Percentiles rank a stretch among this genome's conserved stretches.
phyloP scores from a whole-genome alignment of 2,113 vertebrate species.

The Oryzias curvinotus region DNA sequence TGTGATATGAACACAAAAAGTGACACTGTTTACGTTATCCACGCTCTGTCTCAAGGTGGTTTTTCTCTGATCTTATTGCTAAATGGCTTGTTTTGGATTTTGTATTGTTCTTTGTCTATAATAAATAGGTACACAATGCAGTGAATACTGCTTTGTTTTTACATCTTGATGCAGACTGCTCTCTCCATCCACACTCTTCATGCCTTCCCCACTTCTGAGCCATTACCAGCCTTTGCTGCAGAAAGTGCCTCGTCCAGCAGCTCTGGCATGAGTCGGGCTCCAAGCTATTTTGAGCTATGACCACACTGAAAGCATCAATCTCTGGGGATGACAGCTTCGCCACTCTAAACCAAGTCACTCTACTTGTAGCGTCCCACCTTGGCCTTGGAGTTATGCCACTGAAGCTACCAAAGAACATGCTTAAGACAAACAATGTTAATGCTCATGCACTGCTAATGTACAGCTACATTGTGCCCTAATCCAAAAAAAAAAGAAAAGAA shows the following conservation, averaged over 20 bases:
- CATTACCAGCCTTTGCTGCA: constrained; percentile 12
- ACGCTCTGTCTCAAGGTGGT: constrained; percentile 22
- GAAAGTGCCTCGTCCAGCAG: constrained; percentile 12
- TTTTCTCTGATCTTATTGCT: constrained; percentile 49
- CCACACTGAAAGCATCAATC: constrained; percentile 34
- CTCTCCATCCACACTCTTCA: background rate
- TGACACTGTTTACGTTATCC: constrained; percentile 26
- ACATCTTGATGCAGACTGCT: background rate
- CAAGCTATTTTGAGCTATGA: constrained; percentile 25
- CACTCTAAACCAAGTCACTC: constrained; percentile 22
- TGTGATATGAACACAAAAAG: constrained; percentile 39
- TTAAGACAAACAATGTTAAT: constrained; percentile 32
- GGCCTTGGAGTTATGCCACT: constrained; percentile 32
- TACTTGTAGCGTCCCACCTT: constrained; percentile 10
- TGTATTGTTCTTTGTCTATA: constrained; percentile 59
- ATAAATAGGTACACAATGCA: constrained; percentile 48
- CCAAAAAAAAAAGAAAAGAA: no score
- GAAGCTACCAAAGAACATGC: constrained; percentile 16
- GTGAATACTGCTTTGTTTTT: constrained; percentile 14
- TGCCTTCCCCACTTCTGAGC: constrained; percentile 11
- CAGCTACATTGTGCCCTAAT: background rate
- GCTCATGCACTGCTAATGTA: constrained; percentile 1
- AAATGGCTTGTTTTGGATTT: constrained; percentile 59
- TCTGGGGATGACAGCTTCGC: constrained; percentile 27
- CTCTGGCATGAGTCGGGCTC: constrained; percentile 35